Conservation (phyloP, 2,888 invertebrate genomes). For the Conistra vaccinii region DNA sequence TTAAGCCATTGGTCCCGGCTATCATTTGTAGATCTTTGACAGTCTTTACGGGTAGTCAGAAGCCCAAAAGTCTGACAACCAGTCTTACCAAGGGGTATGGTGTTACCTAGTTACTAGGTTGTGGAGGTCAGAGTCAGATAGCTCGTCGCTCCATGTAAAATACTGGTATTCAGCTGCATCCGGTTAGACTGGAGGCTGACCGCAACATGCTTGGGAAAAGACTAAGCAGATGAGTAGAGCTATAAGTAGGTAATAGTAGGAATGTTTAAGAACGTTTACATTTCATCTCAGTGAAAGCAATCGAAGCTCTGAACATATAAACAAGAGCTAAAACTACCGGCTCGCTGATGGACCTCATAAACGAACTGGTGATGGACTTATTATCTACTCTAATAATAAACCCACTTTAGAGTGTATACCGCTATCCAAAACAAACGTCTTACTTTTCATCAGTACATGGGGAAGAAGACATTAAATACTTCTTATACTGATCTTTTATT, state of each 20-base stretch:
- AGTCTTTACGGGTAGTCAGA: too few species aligned
- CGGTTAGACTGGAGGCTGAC: too few species aligned
- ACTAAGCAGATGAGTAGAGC: too few species aligned
- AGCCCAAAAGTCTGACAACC: too few species aligned
- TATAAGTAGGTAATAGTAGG: constrained; percentile 13
- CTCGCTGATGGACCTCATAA: constrained; percentile 60
- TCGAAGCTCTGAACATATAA: constrained; percentile 52
- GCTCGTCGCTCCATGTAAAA: too few species aligned
- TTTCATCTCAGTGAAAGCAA: constrained; percentile 45
- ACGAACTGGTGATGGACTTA: constrained; percentile 62
- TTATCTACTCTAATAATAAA: constrained; percentile 66
- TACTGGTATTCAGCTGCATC: too few species aligned
- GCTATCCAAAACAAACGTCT: constrained; percentile 44
- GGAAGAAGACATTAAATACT: constrained; percentile 9
- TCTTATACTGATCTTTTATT: constrained; percentile 8
- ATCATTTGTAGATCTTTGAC: too few species aligned
- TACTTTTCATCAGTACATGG: constrained; percentile 37
- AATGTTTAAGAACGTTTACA: constrained; percentile 48
- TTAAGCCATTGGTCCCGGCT: too few species aligned
- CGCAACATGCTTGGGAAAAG: too few species aligned
- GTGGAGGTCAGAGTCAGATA: too few species aligned
- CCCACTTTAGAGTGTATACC: constrained; percentile 46
- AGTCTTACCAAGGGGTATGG: too few species aligned
- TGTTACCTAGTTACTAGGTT: too few species aligned
- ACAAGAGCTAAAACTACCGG: constrained; percentile 53